These are phyloP conservation scores for Sphenodon punctatus DNA, from an alignment of 2,797 vertebrate species.

Conservation along the genomic window DNA sequence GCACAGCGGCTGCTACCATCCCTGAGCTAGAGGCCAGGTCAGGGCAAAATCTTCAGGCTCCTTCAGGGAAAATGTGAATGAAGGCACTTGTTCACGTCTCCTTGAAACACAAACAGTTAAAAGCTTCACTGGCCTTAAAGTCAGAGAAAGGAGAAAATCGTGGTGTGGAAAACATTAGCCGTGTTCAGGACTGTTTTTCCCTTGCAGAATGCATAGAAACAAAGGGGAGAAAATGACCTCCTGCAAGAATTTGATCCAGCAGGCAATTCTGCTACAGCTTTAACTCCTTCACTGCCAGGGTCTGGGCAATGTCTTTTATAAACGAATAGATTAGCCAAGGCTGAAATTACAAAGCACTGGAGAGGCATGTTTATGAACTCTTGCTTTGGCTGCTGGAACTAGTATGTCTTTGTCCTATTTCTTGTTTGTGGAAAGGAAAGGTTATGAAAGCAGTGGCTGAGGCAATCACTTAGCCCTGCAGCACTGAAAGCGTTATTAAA, in stretches of 20 bases:
- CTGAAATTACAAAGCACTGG: neutral
- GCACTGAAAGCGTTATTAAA: constrained; percentile 49
- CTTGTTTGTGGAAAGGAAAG: neutral
- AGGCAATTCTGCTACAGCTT: constrained; percentile 3
- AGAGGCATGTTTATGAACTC: neutral
- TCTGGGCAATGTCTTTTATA: neutral
- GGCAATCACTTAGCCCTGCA: neutral
- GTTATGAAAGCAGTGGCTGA: neutral
- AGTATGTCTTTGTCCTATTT: neutral
- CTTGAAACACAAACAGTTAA: neutral
- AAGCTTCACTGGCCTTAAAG: neutral
- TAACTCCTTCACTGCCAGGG: neutral
- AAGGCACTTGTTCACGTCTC: neutral
- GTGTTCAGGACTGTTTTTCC: no score
- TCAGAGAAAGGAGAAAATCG: constrained; percentile 10
- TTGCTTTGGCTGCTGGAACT: neutral
- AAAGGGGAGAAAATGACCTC: constrained; percentile 55
- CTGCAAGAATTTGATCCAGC: constrained; percentile 51
- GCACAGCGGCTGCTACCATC: constrained; percentile 29
- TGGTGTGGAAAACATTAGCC: constrained; percentile 10
- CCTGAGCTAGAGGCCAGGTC: neutral
- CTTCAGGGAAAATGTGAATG: constrained; percentile 16
- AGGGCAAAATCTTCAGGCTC: constrained; percentile 22
- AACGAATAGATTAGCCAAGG: neutral
- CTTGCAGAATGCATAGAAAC: constrained; percentile 44